Evolutionary conservation across 2,113 vertebrate species (phyloP), one percentile per base, ranked within the genome.

Genomic region (Myotis davidii): DNA sequence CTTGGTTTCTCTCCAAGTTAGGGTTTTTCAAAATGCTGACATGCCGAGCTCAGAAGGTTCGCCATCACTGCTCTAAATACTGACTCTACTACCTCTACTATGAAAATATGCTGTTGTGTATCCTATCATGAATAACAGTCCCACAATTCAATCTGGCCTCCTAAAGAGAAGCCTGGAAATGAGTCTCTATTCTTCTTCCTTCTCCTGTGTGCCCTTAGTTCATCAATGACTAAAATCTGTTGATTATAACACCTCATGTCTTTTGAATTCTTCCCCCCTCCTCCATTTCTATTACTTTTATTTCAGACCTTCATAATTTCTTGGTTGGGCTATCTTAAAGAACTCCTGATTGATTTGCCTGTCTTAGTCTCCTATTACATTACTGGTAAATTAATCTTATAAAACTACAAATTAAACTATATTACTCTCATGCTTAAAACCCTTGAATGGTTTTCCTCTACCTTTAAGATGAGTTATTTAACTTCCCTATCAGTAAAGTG

Each of bases 391-490:
- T 34, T 76, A 76, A 67, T 32, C 34, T 48, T 37, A 76, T 12
- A 88, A 82, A 95, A 87, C 5, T 69, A 87, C 83, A 82, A 74
- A 88, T 16, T 74, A 88, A 74, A 74, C 12, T 74, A 59, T 23
- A 32, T 85, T 42, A 90, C 65, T 90, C 5, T 59, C 50, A 56
- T 59, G 42, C 65, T 42, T 91, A 64, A 91, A 91, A 85, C 9
- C 54, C 37, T 81, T 34, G 42, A 52, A 9, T 73, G 65, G 29
- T 81, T 91, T 79, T 64, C 79, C n/a, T 77, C n/a, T 78, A 79
- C 54, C 64, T 79, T 25, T 34, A 39, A 32, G 18, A 52, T 17
- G 11, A 74, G 69, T 48, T 90, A 94, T 21, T 83, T 67, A 69
- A 90, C 13, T 64, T 76, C 48, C 32, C 69, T 29, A 78, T 78